Percentiles rank a stretch among this genome's conserved stretches.
Conservation (phyloP, 2,113 vertebrate species). For the Eonycteris spelaea region DNA sequence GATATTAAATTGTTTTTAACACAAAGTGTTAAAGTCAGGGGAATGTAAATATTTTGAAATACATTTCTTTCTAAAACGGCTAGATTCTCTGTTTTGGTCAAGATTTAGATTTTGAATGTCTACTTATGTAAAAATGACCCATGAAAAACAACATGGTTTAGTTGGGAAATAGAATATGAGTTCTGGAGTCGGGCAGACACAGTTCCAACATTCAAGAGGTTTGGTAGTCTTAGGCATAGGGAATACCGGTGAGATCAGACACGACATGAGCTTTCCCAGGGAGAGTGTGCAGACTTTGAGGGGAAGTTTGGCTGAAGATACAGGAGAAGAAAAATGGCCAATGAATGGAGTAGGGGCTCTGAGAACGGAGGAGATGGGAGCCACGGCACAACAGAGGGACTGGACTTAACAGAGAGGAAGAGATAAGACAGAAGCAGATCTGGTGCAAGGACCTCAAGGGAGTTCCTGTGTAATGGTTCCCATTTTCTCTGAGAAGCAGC, state of each 20-base stretch:
- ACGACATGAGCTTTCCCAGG: neutral
- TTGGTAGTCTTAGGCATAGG: neutral
- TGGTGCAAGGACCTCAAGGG: neutral
- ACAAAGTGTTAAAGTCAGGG: neutral
- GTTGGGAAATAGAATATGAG: accelerated
- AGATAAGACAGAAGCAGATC: neutral
- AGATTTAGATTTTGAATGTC: neutral
- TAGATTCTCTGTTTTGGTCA: neutral
- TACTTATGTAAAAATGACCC: neutral
- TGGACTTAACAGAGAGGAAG: neutral
- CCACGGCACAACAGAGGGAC: neutral
- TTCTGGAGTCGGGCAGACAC: neutral
- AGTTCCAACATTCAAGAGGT: neutral
- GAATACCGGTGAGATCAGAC: accelerated
- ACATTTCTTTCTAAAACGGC: neutral
- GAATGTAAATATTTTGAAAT: neutral
- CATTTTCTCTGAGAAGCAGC: neutral
- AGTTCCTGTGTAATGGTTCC: neutral
- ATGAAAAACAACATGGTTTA: neutral
- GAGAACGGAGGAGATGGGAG: neutral
- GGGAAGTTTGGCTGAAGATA: neutral
- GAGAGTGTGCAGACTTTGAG: neutral
- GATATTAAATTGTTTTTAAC: neutral
- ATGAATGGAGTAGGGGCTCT: neutral
- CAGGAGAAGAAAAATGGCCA: neutral